A percentile compares a stretch with the other conserved stretches of the same genome.
phyloP scores from a whole-genome alignment of 2,888 invertebrate species.

The Apamea anceps region DNA sequence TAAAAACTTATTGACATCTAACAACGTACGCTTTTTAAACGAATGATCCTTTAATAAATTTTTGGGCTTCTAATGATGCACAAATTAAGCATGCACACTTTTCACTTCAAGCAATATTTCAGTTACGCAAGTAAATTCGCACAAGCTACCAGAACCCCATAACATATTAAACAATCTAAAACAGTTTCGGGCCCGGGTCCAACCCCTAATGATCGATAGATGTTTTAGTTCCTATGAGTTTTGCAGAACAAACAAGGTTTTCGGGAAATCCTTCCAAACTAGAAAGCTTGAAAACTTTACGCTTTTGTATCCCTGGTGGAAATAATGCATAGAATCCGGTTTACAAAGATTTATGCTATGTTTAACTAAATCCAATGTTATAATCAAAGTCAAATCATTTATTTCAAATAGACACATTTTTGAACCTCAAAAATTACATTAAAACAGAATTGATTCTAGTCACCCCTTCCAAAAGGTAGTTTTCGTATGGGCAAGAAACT shows the following conservation, averaged over 20 bases:
- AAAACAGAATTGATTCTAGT: too few species aligned
- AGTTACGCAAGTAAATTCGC: slow-evolving; percentile 11
- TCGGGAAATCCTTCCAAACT: slow-evolving; percentile 30
- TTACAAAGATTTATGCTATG: slow-evolving; percentile 13
- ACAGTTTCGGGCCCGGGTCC: slow-evolving; percentile 48
- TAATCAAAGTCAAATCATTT: neutral
- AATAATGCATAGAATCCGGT: slow-evolving; percentile 26
- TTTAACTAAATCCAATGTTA: neutral
- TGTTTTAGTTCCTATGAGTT: slow-evolving; percentile 57
- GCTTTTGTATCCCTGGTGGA: slow-evolving; percentile 33
- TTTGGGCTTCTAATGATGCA: neutral
- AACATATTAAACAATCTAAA: slow-evolving; percentile 55
- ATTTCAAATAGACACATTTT: too few species aligned
- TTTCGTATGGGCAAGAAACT: too few species aligned
- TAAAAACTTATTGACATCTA: neutral
- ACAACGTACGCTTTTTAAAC: neutral
- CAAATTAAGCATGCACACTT: neutral
- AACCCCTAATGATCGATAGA: slow-evolving; percentile 55
- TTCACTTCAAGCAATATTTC: neutral
- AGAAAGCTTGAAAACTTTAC: slow-evolving; percentile 44
- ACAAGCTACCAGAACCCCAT: slow-evolving; percentile 30
- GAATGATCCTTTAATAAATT: neutral
- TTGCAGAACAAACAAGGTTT: slow-evolving; percentile 55
- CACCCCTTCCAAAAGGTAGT: too few species aligned
- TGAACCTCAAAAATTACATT: too few species aligned